These are phyloP conservation scores for Sphaerophoria taeniata DNA, from an alignment of 2,888 invertebrate genomes.

Conservation along the genomic window DNA sequence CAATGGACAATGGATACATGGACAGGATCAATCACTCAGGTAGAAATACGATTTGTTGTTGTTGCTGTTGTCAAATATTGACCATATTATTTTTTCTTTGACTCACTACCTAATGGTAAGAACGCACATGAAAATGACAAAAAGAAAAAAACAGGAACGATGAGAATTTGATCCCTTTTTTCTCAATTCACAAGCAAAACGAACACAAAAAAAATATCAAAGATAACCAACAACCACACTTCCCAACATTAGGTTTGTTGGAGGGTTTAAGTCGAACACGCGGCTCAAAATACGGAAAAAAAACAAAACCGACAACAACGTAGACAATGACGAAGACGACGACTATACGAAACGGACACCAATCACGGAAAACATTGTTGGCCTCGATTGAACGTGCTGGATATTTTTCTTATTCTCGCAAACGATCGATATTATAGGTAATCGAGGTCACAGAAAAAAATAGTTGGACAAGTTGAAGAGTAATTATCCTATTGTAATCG, in stretches of 20 bases:
- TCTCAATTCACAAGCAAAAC: constrained; percentile 7
- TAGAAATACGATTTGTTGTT: constrained; percentile 42
- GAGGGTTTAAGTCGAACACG: constrained; percentile 24
- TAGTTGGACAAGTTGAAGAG: constrained; percentile 48
- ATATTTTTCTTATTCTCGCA: constrained; percentile 41
- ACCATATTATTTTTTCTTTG: constrained; percentile 32
- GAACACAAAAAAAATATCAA: constrained; percentile 48
- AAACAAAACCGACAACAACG: constrained; percentile 20
- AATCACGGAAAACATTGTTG: constrained; percentile 70
- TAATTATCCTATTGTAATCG: not conserved
- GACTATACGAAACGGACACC: constrained; percentile 30
- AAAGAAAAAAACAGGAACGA: constrained; percentile 11
- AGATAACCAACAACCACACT: constrained; percentile 66
- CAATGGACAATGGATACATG: constrained; percentile 21
- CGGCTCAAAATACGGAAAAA: constrained; percentile 1
- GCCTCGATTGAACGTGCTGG: constrained; percentile 69
- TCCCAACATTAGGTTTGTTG: constrained; percentile 21
- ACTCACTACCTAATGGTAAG: constrained; percentile 43
- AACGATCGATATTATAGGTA: constrained; percentile 30
- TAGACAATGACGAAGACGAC: not conserved
- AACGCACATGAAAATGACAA: constrained; percentile 12
- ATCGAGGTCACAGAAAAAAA: constrained; percentile 49
- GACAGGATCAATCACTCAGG: constrained; percentile 68
- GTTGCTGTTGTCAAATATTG: constrained; percentile 58
- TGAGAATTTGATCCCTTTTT: constrained; percentile 67